Percentiles rank a stretch among this genome's conserved stretches.
Evolutionary conservation across 2,797 vertebrate genomes (phyloP).

Genomic region (Sciurus vulgaris): DNA sequence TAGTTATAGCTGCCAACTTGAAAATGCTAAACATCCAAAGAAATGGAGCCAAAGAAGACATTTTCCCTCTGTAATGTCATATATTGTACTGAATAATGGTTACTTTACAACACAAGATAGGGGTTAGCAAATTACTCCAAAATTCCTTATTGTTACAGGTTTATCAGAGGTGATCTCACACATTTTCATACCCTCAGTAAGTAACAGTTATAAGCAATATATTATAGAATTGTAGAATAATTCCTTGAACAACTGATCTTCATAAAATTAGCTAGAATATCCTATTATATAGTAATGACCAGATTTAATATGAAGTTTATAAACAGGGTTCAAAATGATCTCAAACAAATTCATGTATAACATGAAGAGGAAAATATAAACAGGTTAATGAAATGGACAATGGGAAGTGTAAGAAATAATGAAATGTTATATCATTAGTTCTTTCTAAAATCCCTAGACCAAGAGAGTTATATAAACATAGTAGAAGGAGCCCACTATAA

Average conservation of each 20-base stretch:
- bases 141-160: conserved; percentile 48
- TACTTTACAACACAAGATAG: conserved; percentile 28
- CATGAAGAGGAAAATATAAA: conserved; percentile 59
- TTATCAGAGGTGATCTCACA: not conserved
- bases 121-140: conserved; percentile 33
- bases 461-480: not conserved
- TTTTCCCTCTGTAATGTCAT: conserved; percentile 48
- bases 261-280: conserved; percentile 9
- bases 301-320: conserved; percentile 26
- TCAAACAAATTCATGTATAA: conserved; percentile 23
- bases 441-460: conserved; percentile 43
- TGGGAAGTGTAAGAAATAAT: not conserved
- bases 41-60: conserved; percentile 39
- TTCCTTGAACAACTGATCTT: conserved; percentile 48
- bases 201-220: not conserved
- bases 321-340: conserved; percentile 34
- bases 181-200: conserved; percentile 11
- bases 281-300: conserved; percentile 28
- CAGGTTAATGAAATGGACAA: conserved; percentile 43
- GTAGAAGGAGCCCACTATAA: not conserved
- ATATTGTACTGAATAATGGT: not conserved
- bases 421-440: conserved; percentile 61
- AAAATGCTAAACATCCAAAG: conserved; percentile 62
- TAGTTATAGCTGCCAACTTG: conserved; percentile 38
- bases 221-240: conserved; percentile 57